phyloP scores from a whole-genome alignment of 2,113 vertebrate species.

The Synodontis membranacea region DNA sequence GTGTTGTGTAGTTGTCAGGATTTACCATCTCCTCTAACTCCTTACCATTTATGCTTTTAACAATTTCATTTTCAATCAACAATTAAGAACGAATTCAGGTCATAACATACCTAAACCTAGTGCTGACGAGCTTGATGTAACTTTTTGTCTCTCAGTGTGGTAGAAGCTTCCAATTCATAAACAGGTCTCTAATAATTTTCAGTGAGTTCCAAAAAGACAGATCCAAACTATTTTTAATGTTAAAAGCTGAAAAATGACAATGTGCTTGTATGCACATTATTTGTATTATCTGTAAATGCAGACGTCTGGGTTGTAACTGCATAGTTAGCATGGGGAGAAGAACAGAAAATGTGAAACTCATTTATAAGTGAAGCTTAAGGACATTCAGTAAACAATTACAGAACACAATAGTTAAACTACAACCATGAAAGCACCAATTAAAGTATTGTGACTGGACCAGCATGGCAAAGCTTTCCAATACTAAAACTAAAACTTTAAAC shows the following conservation, averaged over 20 bases:
- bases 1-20: neutral
- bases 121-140: neutral
- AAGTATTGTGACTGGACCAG: neutral
- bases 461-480: neutral
- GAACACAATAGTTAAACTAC: neutral
- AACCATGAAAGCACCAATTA: neutral
- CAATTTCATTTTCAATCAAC: neutral
- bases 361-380: no score
- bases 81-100: neutral
- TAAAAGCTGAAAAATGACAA: neutral
- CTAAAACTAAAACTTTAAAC: neutral
- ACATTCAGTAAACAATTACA: no score
- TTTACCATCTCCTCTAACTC: neutral
- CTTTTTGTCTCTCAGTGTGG: neutral
- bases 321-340: neutral
- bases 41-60: neutral
- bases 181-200: neutral
- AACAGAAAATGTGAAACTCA: neutral
- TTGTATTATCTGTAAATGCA: no score
- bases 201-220: neutral
- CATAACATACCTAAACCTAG: neutral
- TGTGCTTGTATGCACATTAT: neutral
- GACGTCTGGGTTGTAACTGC: neutral
- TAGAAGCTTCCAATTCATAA: neutral
- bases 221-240: neutral